Percentiles rank a stretch among this genome's conserved stretches.
Evolutionary conservation across 2,888 invertebrate species (phyloP).

Genomic region (Agrochola lychnidis): DNA sequence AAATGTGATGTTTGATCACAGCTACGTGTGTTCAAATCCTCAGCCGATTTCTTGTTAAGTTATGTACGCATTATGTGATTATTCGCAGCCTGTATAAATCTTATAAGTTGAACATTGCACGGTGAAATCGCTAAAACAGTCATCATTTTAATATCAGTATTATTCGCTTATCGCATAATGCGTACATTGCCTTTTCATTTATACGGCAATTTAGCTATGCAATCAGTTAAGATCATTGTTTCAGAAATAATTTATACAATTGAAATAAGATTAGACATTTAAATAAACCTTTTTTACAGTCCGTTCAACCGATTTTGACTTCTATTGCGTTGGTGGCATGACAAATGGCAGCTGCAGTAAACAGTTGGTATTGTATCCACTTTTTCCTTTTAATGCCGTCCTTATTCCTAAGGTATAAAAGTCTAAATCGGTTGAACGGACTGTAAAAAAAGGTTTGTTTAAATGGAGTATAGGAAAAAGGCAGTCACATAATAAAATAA

Average conservation of each 20-base stretch:
- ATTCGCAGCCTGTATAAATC: not conserved
- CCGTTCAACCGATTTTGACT: no score
- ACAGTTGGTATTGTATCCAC: no score
- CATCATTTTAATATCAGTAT: slow-evolving; percentile 11
- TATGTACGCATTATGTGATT: slow-evolving; percentile 19
- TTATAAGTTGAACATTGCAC: not conserved
- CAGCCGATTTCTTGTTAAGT: not conserved
- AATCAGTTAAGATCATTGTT: slow-evolving; percentile 21
- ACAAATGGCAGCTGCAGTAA: no score
- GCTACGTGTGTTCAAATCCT: slow-evolving; percentile 40
- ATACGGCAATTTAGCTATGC: slow-evolving; percentile 35
- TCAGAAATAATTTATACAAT: not conserved
- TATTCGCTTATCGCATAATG: slow-evolving; percentile 27
- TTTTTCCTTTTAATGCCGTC: no score
- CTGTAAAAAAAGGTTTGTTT: no score
- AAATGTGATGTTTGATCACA: slow-evolving; percentile 40
- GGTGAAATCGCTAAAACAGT: not conserved
- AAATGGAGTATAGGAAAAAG: not conserved
- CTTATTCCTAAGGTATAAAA: no score
- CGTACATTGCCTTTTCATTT: slow-evolving; percentile 16
- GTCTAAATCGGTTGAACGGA: no score
- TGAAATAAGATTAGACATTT: no score
- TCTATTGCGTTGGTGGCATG: no score
- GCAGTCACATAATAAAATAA: slow-evolving; percentile 8
- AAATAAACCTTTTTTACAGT: no score